Conservation (phyloP, 1,140 invertebrate genomes). For the Drosophila subpulchrella region DNA sequence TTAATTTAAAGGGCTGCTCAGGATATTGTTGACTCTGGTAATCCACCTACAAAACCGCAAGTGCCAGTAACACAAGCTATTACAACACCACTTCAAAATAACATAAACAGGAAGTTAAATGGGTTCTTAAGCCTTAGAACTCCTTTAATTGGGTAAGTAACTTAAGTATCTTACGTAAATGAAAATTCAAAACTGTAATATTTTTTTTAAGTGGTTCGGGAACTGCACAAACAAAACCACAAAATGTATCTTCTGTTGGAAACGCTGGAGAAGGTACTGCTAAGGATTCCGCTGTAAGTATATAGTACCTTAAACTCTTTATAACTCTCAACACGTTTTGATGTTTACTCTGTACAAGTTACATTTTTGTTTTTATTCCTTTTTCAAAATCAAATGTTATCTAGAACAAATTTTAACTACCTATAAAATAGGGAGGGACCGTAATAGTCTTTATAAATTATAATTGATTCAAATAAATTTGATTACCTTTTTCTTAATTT, state of each 20-base stretch:
- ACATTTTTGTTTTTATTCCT: too few relatives aligned
- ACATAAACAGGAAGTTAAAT: constrained; percentile 86
- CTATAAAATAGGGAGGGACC: too few relatives aligned
- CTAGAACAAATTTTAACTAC: too few relatives aligned
- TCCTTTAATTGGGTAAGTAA: constrained; percentile 89
- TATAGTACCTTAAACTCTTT: neutral
- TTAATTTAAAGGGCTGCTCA: constrained; percentile 55
- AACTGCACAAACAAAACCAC: constrained; percentile 89
- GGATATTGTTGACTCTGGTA: constrained; percentile 61
- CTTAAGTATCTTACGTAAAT: neutral
- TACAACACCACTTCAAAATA: constrained; percentile 75
- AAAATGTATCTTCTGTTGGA: constrained; percentile 84
- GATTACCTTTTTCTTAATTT: too few relatives aligned
- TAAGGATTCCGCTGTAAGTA: constrained; percentile 73
- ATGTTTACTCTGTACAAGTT: too few relatives aligned
- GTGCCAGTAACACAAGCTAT: constrained; percentile 55
- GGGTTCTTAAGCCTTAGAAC: constrained; percentile 92
- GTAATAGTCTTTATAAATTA: too few relatives aligned
- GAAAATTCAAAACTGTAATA: neutral
- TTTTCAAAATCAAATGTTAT: too few relatives aligned
- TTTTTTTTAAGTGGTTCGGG: constrained; percentile 34
- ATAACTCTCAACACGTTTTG: too few relatives aligned
- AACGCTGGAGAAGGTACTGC: constrained; percentile 59
- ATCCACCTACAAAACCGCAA: constrained; percentile 65
- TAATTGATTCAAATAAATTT: too few relatives aligned